Evolutionary conservation across 2,888 invertebrate genomes (phyloP).

Genomic region (Pomacea canaliculata): DNA sequence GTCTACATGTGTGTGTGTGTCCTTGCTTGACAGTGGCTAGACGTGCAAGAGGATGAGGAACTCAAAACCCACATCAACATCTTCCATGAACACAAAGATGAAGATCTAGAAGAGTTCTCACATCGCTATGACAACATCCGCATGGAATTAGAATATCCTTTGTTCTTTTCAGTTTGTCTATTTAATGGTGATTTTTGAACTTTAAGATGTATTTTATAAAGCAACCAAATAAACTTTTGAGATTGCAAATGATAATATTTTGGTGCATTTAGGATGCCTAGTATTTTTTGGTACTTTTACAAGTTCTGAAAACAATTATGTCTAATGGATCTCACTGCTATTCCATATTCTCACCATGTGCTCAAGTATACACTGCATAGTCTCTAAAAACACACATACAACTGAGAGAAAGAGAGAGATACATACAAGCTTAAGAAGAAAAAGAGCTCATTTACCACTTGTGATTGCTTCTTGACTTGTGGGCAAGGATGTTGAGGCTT

Average conservation of each 20-base stretch:
- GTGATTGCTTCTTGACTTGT: constrained; percentile 2
- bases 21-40: constrained; percentile 2
- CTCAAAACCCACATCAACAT: constrained; percentile 88
- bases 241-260: no score
- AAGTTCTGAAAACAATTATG: no score
- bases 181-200: neutral
- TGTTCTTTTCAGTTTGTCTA: neutral
- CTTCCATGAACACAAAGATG: constrained; percentile 89
- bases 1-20: neutral
- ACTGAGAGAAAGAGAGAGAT: no score
- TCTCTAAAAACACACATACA: no score
- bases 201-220: neutral
- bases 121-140: constrained; percentile 92
- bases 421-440: no score
- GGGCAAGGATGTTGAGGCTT: constrained; percentile 82
- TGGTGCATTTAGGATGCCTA: no score
- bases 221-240: no score
- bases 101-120: constrained; percentile 92
- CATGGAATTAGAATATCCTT: constrained; percentile 84
- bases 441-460: neutral
- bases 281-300: no score
- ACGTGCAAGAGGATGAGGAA: constrained; percentile 68
- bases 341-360: no score
- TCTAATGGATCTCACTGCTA: no score
- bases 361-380: no score